Evolutionary conservation across 1,140 invertebrate genomes (phyloP).

Genomic region (Sycobia sp.): DNA sequence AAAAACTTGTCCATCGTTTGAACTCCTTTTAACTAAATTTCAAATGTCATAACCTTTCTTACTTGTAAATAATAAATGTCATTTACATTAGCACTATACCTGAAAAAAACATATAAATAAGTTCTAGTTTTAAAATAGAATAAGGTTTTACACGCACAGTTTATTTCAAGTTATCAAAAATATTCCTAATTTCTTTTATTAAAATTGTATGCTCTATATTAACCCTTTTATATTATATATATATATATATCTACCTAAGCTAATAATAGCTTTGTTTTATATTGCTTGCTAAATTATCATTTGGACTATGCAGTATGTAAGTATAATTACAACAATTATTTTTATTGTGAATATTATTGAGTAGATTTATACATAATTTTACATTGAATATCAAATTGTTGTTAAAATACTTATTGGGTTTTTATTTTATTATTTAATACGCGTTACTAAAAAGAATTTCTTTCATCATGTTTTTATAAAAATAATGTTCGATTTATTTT

Average conservation of each 20-base stretch:
- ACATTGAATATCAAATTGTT: not conserved
- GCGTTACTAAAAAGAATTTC: too few relatives aligned
- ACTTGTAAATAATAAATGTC: constrained; percentile 10
- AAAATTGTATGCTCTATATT: constrained; percentile 1
- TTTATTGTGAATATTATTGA: not conserved
- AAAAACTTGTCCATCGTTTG: not conserved
- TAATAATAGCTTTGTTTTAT: constrained; percentile 36
- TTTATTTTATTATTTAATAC: too few relatives aligned
- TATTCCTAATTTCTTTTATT: not conserved
- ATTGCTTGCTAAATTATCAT: constrained; percentile 32
- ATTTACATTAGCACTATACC: constrained; percentile 25
- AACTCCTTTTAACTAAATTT: not conserved
- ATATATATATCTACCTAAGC: constrained; percentile 18
- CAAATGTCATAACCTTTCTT: not conserved
- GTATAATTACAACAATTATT: constrained; percentile 37
- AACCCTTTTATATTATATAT: too few relatives aligned
- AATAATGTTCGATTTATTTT: too few relatives aligned
- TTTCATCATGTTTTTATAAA: too few relatives aligned
- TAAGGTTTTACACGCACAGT: constrained; percentile 6
- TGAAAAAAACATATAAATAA: constrained; percentile 5
- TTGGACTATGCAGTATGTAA: constrained; percentile 53
- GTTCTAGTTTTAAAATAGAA: constrained; percentile 18
- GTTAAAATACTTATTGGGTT: too few relatives aligned
- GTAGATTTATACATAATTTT: not conserved
- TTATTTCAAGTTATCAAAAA: constrained; percentile 1